Evolutionary conservation across 2,113 vertebrate species (phyloP).

Genomic region (Otus sunia): DNA sequence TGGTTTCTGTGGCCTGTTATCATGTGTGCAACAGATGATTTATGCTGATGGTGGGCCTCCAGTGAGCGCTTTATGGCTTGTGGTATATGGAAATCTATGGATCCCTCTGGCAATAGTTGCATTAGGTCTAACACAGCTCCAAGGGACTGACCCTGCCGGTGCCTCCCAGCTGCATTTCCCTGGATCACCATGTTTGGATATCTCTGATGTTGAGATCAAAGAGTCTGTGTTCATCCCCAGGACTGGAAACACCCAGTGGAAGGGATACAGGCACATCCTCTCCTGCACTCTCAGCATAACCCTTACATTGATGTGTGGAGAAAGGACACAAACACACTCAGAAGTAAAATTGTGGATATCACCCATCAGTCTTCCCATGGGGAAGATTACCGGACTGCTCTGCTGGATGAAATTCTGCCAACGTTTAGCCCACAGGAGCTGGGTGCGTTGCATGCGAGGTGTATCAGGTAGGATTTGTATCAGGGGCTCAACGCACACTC

Average conservation of each 20-base stretch:
- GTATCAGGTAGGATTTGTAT: neutral
- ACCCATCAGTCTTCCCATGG: accelerated
- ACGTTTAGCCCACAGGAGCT: neutral
- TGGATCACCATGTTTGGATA: neutral
- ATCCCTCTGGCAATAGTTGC: neutral
- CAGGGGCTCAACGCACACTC: accelerated
- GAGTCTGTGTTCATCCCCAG: neutral
- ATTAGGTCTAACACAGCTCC: neutral
- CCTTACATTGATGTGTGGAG: neutral
- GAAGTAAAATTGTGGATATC: neutral
- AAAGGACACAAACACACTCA: neutral
- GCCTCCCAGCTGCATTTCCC: neutral
- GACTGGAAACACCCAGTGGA: neutral
- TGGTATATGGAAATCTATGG: neutral
- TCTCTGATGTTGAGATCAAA: neutral
- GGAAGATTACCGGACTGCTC: neutral
- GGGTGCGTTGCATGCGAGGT: accelerated
- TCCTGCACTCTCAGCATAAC: neutral
- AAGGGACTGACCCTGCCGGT: neutral
- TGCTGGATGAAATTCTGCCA: neutral
- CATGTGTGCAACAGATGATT: neutral
- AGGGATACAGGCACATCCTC: neutral
- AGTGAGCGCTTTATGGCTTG: neutral
- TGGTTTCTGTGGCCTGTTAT: neutral
- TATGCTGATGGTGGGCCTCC: neutral